Evolutionary conservation across 2,113 vertebrate genomes (phyloP), one percentile per base, ranked within the genome.

Genomic region (Macroglossus sobrinus): DNA sequence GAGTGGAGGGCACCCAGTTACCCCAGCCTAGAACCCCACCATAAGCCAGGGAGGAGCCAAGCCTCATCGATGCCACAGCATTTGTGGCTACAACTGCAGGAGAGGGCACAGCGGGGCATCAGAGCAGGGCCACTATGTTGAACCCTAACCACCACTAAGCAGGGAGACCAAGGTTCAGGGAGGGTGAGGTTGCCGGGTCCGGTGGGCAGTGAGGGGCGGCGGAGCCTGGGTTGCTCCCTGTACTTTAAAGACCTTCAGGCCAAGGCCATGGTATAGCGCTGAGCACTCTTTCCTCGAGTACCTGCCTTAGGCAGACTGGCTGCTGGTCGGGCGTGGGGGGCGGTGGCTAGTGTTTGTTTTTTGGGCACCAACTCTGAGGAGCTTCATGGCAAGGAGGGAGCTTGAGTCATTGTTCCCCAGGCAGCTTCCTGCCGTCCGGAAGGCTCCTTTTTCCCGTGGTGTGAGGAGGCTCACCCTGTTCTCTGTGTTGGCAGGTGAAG

Each of bases 401-500:
- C 86, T 94, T 80, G 89, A 92, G 95, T 97, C 88, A 2, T 92
- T 91, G 40, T 88, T 93, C 50, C 63, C 89, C 89, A 47, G 89
- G 38, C 85, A n/a, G 57, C 97, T 97, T 97, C 93, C 93, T 85
- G 4, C 88, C 57, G 18, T 66, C 78, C 15, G 33, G 22, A 59
- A 68, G 68, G 30, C 81, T 61, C 91, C 50, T 40, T 89, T 89
- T 95, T 93, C 88, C 80, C 57, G 21, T 72, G 38, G 82, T 95
- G 94, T 57, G 61, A 55, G n/a, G 57, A 59, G 38, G 74, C 90
- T 84, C 92, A 98, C 35, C 53, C 86, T 98, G 35, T 94, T 97
- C 80, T 98, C 57, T 72, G 95, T 98, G 72, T 98, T 97, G 97
- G 96, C 98, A 99, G 99, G 98, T 98, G 96, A 97, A 98, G 97